Evolutionary conservation across 2,888 invertebrate genomes (phyloP), one percentile per base, ranked within the genome.

Genomic region (Watsonalla cultraria): DNA sequence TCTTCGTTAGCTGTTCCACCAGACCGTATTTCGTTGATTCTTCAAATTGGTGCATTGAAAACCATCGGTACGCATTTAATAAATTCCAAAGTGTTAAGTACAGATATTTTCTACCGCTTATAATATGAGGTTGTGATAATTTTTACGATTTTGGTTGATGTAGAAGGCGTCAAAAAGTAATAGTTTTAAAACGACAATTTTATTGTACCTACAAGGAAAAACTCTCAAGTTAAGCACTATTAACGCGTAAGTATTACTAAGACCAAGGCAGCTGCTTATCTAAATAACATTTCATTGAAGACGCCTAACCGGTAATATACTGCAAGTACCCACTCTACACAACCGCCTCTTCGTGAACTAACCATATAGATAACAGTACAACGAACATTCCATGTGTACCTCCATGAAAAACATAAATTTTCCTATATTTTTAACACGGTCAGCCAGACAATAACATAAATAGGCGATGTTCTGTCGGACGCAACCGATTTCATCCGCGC

Each of bases 401-500:
- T 37, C 33, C 35, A 35, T 39, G 15, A 49, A 49, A 47, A 37
- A 15, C 58, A 68, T 66, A 68, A 66, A 68, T 67, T 67, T 46
- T 57, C 54, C 53, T 57, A 61, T 61, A 48, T 56, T 67, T 68
- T 64, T 63, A 68, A 68, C 65, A 66, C 57, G 50, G 59, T 54
- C 15, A 65, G 61, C 54, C 66, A 67, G 64, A 72, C 74, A 78
- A 74, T 76, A 73, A 72, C 74, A 77, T 76, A 80, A 74, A 78
- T 70, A 68, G 58, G 63, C 59, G 57, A 42, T 68, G 61, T 62
- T 62, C 63, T 57, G 66, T 59, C 58, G 54, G 70, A 69, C 63
- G 70, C 65, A 76, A 77, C 74, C 65, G 72, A 73, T 76, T 79
- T 74, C 72, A 78, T 78, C 75, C 75, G 65, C 66, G 64, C 61